Evolutionary conservation across 2,113 vertebrate species (phyloP), one percentile per base, ranked within the genome.

Genomic region (Miniopterus natalensis): DNA sequence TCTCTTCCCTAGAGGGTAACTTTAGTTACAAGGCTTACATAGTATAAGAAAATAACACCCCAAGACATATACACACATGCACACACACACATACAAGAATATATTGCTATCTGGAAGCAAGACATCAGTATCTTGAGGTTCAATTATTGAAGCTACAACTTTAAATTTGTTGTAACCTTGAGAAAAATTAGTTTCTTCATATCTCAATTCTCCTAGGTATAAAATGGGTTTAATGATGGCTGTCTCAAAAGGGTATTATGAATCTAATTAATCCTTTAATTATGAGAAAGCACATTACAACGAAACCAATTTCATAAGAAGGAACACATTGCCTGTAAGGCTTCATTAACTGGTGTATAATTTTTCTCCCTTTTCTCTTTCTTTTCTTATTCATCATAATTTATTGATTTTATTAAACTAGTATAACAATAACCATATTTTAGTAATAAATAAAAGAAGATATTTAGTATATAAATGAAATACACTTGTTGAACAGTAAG

Each of bases 181-280:
- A 89, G 51, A 88, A 92, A 74, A 57, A 68, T 87, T 49, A 68
- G 3, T 63, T 68, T 92, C 29, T 93, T 90, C 61, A 59, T 55
- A 83, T 51, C 85, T 96, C 61, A 91, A 15, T 84, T 93, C 40
- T 91, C 49, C 29, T 74, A 84, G 23, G 27, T 53, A n/a, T 83
- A 94, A 93, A 95, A 95, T 80, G 78, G 79, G 74, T 57, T 95
- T 95, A 75, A 75, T 71, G 18, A 79, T 87, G 27, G 61, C 17
- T 70, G 31, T 79, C 40, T 91, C 74, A 49, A 86, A 96, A 86
- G 47, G 15, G 47, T 66, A 78, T 89, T 88, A 96, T 79, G 55
- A 97, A 94, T 86, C 29, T 89, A 94, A 94, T 81, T 61, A 96
- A 92, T 95, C 53, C 18, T 85, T 83, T 85, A 95, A 96, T 91